Evolutionary conservation across 2,888 invertebrate species (phyloP).

Genomic region (Polia nebulosa): DNA sequence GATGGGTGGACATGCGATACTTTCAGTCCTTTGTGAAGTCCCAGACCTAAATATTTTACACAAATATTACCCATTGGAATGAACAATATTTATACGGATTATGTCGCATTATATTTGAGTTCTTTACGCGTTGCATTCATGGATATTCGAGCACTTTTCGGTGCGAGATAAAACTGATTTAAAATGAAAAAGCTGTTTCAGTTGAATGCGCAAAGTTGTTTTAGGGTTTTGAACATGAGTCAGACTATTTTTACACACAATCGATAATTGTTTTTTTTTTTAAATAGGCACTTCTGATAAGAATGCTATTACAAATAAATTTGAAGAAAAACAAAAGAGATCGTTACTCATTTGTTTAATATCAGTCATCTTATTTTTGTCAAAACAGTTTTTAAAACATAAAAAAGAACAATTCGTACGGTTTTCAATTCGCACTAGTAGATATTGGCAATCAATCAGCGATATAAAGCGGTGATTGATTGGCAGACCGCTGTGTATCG

Average conservation of each 20-base stretch:
- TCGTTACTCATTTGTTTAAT: conserved; percentile 4
- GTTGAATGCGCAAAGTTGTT: not conserved
- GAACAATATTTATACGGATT: conserved; percentile 31
- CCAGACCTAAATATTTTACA: conserved; percentile 40
- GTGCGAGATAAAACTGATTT: conserved; percentile 19
- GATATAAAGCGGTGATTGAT: conserved; percentile 48
- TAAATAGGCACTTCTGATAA: not conserved
- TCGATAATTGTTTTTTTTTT: not conserved
- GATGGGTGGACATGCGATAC: conserved; percentile 35
- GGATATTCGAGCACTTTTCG: conserved; percentile 22
- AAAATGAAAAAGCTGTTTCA: conserved; percentile 1
- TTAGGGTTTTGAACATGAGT: not conserved
- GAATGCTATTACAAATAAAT: not conserved
- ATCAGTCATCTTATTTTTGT: not conserved
- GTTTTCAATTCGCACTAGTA: conserved; percentile 27
- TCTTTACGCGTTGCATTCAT: conserved; percentile 21
- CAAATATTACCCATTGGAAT: conserved; percentile 41
- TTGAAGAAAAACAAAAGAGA: not conserved
- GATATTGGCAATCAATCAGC: conserved; percentile 43
- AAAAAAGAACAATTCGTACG: conserved; percentile 5
- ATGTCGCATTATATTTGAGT: conserved; percentile 23
- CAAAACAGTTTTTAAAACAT: conserved; percentile 1
- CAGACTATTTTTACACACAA: not conserved
- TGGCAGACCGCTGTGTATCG: conserved; percentile 27
- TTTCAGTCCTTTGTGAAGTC: conserved; percentile 43